Percentiles rank a stretch among this genome's conserved stretches.
phyloP scores from a whole-genome alignment of 2,113 vertebrate species.

The Scomber colias region DNA sequence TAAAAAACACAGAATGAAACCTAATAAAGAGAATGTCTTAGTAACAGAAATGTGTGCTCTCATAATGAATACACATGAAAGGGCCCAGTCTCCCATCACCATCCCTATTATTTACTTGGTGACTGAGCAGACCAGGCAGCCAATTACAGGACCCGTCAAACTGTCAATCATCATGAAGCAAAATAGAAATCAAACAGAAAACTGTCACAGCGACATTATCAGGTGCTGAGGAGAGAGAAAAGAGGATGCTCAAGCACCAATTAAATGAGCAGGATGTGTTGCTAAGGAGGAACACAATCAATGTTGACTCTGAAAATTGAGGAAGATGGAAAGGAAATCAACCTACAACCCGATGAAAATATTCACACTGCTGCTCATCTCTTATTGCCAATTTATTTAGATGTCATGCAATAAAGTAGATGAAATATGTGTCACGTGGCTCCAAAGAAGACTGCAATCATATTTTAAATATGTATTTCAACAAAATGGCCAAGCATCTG shows the following conservation, averaged over 20 bases:
- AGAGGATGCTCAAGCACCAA: constrained; percentile 61
- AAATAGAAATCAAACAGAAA: constrained; percentile 70
- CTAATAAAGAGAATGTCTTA: constrained; percentile 45
- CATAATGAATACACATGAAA: constrained; percentile 64
- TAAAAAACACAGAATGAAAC: constrained; percentile 9
- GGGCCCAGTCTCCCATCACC: constrained; percentile 45
- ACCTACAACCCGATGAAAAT: constrained; percentile 28
- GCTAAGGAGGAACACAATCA: constrained; percentile 54
- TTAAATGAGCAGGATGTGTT: constrained; percentile 56
- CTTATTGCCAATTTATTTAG: not conserved
- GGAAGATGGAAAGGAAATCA: constrained; percentile 26
- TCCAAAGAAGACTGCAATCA: not conserved
- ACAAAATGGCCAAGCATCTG: no score
- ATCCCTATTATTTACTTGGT: constrained; percentile 72
- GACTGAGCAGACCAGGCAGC: constrained; percentile 68
- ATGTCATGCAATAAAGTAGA: constrained; percentile 5
- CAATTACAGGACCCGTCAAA: constrained; percentile 72
- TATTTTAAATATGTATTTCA: no score
- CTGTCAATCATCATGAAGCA: constrained; percentile 73
- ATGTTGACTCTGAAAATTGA: constrained; percentile 48
- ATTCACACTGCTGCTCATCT: constrained; percentile 9
- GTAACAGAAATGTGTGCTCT: constrained; percentile 50
- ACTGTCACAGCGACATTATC: constrained; percentile 74
- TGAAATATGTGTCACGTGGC: not conserved
- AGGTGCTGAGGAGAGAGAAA: constrained; percentile 60